Evolutionary conservation across 2,797 vertebrate genomes (phyloP).

Genomic region (Semotilus atromaculatus): DNA sequence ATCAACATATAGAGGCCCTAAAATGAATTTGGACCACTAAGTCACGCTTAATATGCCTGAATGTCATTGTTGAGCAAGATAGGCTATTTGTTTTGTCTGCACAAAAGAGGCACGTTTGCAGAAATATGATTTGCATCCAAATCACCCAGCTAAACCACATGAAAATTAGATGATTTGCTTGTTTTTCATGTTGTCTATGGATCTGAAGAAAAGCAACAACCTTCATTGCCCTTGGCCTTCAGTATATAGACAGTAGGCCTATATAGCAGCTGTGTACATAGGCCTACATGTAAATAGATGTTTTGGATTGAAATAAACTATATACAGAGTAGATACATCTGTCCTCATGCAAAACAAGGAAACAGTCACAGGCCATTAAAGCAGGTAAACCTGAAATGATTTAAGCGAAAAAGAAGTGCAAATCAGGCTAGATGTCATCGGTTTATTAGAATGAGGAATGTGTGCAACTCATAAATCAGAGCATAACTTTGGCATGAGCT

Average conservation of each 20-base stretch:
- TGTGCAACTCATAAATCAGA: not conserved
- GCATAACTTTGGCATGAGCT: not conserved
- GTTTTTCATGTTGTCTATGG: not conserved
- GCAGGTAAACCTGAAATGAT: not conserved
- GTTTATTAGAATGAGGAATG: not conserved
- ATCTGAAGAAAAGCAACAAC: not conserved
- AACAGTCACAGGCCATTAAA: not conserved
- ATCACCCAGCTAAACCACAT: not conserved
- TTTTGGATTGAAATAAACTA: not conserved
- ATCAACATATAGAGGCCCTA: not conserved
- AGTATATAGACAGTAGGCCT: not conserved
- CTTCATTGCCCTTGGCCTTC: not conserved
- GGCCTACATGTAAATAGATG: not conserved
- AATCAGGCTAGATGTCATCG: not conserved
- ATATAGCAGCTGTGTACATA: not conserved
- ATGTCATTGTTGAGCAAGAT: not conserved
- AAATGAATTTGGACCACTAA: not conserved
- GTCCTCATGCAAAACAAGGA: not conserved
- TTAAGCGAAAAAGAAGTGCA: not conserved
- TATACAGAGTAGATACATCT: not conserved
- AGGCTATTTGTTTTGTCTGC: not conserved
- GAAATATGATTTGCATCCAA: slow-evolving; percentile 12
- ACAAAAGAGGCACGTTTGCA: not conserved
- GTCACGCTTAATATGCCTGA: not conserved
- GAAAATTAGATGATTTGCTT: slow-evolving; percentile 10